Percentiles rank a stretch among this genome's conserved stretches.
Evolutionary conservation across 2,888 invertebrate species (phyloP).

Genomic region (Zhuqinia jingwanae): DNA sequence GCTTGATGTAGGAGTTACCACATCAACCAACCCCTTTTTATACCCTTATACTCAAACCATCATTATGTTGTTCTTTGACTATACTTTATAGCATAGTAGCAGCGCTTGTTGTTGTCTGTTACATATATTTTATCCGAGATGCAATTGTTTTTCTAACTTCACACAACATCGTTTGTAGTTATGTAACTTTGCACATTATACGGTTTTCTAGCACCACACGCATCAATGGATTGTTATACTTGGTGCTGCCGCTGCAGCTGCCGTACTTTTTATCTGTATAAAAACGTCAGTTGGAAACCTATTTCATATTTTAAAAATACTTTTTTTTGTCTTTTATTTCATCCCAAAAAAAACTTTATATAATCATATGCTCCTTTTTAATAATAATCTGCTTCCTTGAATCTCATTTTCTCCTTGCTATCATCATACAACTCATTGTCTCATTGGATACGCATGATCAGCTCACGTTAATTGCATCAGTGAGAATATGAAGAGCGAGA

Average conservation of each 20-base stretch:
- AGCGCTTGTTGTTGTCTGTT: neutral
- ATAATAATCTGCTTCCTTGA: slow-evolving; percentile 31
- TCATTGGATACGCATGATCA: slow-evolving; percentile 75
- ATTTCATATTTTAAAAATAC: slow-evolving; percentile 14
- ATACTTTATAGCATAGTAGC: no score
- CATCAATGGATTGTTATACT: slow-evolving; percentile 11
- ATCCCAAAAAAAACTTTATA: neutral
- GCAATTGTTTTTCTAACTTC: neutral
- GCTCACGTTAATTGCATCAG: slow-evolving; percentile 67
- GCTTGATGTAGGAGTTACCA: no score
- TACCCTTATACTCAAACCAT: no score
- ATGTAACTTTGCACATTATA: neutral
- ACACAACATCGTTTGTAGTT: neutral
- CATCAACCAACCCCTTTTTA: no score
- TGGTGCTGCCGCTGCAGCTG: slow-evolving; percentile 4
- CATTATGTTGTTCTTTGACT: no score
- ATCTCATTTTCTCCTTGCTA: neutral
- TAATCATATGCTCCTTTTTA: neutral
- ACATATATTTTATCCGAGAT: neutral
- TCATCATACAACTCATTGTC: slow-evolving; percentile 10
- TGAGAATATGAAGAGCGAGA: neutral
- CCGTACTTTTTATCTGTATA: neutral
- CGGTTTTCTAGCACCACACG: neutral
- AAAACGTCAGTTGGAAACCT: slow-evolving; percentile 31
- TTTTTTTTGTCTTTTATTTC: neutral